Evolutionary conservation across 2,797 vertebrate species (phyloP), one percentile per base, ranked within the genome.

Genomic region (Galago senegalensis): DNA sequence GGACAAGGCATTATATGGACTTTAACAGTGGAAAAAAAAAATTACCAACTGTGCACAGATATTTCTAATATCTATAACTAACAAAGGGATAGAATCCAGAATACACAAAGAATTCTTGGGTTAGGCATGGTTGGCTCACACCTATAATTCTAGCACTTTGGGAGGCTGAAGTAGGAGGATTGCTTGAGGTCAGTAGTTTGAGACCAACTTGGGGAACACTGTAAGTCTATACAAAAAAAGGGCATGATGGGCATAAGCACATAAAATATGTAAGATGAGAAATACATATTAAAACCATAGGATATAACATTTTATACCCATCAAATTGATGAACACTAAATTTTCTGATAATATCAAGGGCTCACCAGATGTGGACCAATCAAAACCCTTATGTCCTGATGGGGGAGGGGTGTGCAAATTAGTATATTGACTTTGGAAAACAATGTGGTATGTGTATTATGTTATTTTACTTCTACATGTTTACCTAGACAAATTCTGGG

Each of bases 401-500:
- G 17, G 40, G 23, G 25, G 75, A 20, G 56, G 34, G 20, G 43
- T 40, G 7, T n/a, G 17, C 25, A 79, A 23, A 80, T 75, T 31
- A 43, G 40, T 69, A 17, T 70, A 72, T 77, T 61, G 18, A 34
- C 17, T 70, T 21, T 83, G 21, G 43, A 82, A 70, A 95, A 69
- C 46, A 76, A 20, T 27, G 43, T 43, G 34, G 14, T 34, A 80
- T 73, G 49, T 88, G 58, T 43, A 18, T 65, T 60, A 91, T 80
- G 46, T 21, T 85, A 72, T 73, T 88, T 96, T n/a, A 82, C 70
- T 56, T 70, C 23, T 65, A 56, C 27, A 69, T 67, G 14, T 91
- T 91, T 76, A 81, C 60, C 43, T 46, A 73, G 18, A 53, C 61
- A 8, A 43, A 63, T 76, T 79, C 37, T 34, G 77, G 20, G 20